Evolutionary conservation across 2,888 invertebrate species (phyloP), one percentile per base, ranked within the genome.

Genomic region (Tiphia femorata): DNA sequence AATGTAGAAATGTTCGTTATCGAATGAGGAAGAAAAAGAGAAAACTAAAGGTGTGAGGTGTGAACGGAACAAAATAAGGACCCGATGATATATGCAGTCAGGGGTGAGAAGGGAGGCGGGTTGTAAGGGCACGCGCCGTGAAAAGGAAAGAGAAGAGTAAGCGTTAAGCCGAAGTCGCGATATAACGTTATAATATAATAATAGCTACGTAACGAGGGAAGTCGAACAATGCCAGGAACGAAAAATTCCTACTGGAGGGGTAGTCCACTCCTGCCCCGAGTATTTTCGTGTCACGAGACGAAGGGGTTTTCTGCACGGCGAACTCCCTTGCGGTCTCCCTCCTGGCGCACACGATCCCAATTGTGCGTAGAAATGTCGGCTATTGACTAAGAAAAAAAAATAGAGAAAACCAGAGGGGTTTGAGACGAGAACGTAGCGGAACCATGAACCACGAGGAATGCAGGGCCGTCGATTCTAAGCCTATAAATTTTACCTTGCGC

Each of bases 131-230:
- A n/a, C n/a, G n/a, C n/a, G n/a, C n/a, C n/a, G n/a, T n/a, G n/a
- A n/a, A n/a, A n/a, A n/a, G n/a, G n/a, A n/a, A n/a, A n/a, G n/a
- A n/a, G n/a, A n/a, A n/a, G 49, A 27, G 60, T 51, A 55, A 50
- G 50, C 54, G 49, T 52, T 49, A 42, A 48, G 21, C 57, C 64
- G 62, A 69, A 69, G 62, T 66, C 56, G 64, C 63, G 63, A 64
- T 33, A 33, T 33, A 33, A 33, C 14, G 14, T 33, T 33, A 33
- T 33, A 48, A 29, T 37, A 23, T 48, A 33, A 48, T 48, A 21
- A 48, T 48, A 23, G 23, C 10, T 7, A 29, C 19, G 8, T 17
- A 23, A 42, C 27, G 42, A 42, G 27, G 42, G 42, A 14, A 17
- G 12, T 21, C 19, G 14, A 60, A 64, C 64, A 65, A 65, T 65